Base-by-base conservation (phyloP, 1,140 invertebrate genomes). In the Chironomus striatipennis region DNA sequence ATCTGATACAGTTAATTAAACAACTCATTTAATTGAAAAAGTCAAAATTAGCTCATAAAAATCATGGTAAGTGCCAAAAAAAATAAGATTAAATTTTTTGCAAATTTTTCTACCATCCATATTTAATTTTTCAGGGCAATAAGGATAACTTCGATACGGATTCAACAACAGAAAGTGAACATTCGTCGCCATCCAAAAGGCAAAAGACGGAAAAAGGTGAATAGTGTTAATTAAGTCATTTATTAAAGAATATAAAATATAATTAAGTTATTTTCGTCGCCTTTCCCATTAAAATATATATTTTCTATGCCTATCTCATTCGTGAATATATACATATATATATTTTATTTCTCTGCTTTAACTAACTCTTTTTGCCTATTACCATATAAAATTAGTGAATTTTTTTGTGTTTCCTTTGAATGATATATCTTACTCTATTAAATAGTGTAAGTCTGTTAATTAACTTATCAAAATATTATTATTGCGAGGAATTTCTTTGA, bases 141-240 rank as follows among this genome's bases (percentile, higher is more conserved):
- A 57, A 57, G 47, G 47, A 57, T 57, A 21, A 70, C 20, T 70
- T 70, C 18, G 65, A 70, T 18, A 70, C 65, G 9, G 65, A 70
- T 21, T 70, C 65, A 70, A 70, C 65, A 2, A 70, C 65, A 10
- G 65, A 18, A 70, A 70, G 65, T 70, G 65, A 70, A 70, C 65
- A 70, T 6, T 70, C 65, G 7, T 70, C 65, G 20, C 65, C 65
- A 70, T 70, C 65, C 1, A 70, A 70, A 21, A 18, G 65, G 65
- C n/a, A 18, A 17, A 70, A 70, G 10, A 18, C 20, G n/a, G 65
- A 70, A 18, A 70, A 70, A 70, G 65, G 65, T 70, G 10, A 20
- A 70, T 70, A 70, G n/a, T 70, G 8, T 70, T n/a, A 70, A 10
- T 18, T 70, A 70, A 70, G 5, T 70, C 7, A 8, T 21, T 70